Evolutionary conservation across 1,140 invertebrate genomes (phyloP), one percentile per base, ranked within the genome.

Genomic region (Diuraphis noxia): DNA sequence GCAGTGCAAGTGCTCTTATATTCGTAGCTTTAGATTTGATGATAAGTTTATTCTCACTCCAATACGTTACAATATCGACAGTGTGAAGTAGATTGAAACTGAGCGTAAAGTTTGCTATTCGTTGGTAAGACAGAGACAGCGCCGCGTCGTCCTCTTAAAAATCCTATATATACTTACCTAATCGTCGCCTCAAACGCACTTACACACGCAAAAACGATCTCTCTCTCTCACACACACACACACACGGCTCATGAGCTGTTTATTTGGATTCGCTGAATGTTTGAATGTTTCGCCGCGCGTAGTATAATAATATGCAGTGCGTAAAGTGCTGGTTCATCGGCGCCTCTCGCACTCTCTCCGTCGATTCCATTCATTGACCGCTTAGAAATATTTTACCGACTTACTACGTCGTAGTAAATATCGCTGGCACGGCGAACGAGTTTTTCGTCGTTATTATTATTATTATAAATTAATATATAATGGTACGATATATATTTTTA

Each of bases 401-500:
- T n/a, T 49, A 49, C n/a, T 88, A 88, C 88, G 88, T 89, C 43
- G 88, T 89, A 89, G 52, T 63, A 41, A 63, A 41, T n/a, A 30
- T 30, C 38, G 40, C 38, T 89, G 56, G n/a, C 30, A 34, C 56
- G 88, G 9, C 56, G 88, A 34, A 88, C 56, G 41, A 72, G 40
- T 46, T 43, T 43, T 23, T 46, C 34, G n/a, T 30, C 36, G 9
- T 88, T 8, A 10, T 89, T 43, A 40, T 77, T 52, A 41, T 56
- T 87, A 38, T 87, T 63, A 87, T 56, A 17, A 1, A 43, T 56
- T 30, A 41, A 25, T 41, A 40, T n/a, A 38, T 81, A 30, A 30
- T 82, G 30, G 19, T 49, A 7, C n/a, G n/a, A 41, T 43, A 41
- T 82, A n/a, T n/a, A n/a, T n/a, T n/a, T n/a, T n/a, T n/a, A 41